Evolutionary conservation across 2,888 invertebrate species (phyloP).

Genomic region (Drosophila dives): DNA sequence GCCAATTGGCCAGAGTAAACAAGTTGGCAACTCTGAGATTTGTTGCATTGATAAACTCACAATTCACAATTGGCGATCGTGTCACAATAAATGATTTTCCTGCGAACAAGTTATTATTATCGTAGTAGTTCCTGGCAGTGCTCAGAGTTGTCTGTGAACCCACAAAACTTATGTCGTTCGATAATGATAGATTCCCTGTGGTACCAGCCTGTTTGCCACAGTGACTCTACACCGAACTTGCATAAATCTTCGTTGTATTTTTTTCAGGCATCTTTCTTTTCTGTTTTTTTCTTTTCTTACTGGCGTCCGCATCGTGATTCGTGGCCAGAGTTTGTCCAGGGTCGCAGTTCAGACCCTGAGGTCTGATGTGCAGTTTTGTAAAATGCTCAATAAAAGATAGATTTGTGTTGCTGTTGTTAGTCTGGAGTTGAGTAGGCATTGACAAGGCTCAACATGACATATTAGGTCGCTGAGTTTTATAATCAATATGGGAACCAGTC

Average conservation of each 20-base stretch:
- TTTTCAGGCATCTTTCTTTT: slow-evolving; percentile 5
- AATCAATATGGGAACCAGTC: slow-evolving; percentile 36
- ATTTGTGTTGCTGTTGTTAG: slow-evolving; percentile 41
- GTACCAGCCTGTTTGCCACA: slow-evolving; percentile 49
- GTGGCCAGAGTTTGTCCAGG: slow-evolving; percentile 63
- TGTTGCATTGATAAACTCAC: slow-evolving; percentile 43
- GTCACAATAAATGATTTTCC: slow-evolving; percentile 79
- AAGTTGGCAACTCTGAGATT: slow-evolving; percentile 32
- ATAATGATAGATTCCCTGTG: slow-evolving; percentile 73
- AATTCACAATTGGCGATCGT: slow-evolving; percentile 62
- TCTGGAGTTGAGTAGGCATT: slow-evolving; percentile 37
- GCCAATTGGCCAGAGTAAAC: slow-evolving; percentile 22
- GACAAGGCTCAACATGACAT: slow-evolving; percentile 44
- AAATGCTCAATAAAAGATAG: slow-evolving; percentile 72
- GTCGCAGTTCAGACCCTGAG: slow-evolving; percentile 75
- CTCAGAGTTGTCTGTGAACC: slow-evolving; percentile 32
- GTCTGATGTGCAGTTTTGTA: slow-evolving; percentile 74
- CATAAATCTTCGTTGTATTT: slow-evolving; percentile 69
- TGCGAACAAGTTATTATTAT: slow-evolving; percentile 75
- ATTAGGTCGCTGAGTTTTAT: slow-evolving; percentile 41
- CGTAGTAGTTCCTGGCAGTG: slow-evolving; percentile 36
- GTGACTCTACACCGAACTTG: slow-evolving; percentile 50
- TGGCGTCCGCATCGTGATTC: slow-evolving; percentile 60
- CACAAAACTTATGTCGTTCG: slow-evolving; percentile 60
- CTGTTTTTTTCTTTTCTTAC: slow-evolving; percentile 7